Evolutionary conservation across 1,140 invertebrate genomes (phyloP), one percentile per base, ranked within the genome.

Genomic region (Gryon sp.): DNA sequence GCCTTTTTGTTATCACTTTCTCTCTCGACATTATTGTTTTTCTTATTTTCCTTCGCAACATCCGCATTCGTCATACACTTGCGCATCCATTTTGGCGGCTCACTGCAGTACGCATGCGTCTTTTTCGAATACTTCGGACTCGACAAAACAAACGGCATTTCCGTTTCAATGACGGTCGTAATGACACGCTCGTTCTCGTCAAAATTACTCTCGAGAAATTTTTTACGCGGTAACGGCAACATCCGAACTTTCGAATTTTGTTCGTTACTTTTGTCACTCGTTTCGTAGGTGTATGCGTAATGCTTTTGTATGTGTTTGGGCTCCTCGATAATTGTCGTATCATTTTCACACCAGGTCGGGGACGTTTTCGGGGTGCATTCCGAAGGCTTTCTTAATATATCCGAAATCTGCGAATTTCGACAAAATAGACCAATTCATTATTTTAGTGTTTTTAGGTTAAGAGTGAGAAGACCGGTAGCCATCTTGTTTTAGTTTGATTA

Each of bases 161-260:
- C 86, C 0, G 84, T 87, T 18, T 88, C 86, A 9, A 88, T 86
- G 0, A 88, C 86, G 0, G 86, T 88, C 0, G 86, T 88, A n/a
- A 88, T 86, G 3, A 88, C 85, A 9, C 84, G 81, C 16, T 88
- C 86, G 41, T 88, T 83, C 28, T 87, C 84, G 15, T 88, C 86
- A 8, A 88, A 88, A 43, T 87, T 87, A 19, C 86, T 88, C 30
- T 88, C 86, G 0, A 88, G 38, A 43, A 83, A 88, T 11, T 88
- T 87, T 15, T 87, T 87, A 50, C 80, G 82, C 1, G 83, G 83
- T 12, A 85, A 45, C 0, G 80, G 76, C 7, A 86, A 59, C 18
- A 22, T 76, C 15, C 69, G 82, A 2, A 85, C 12, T 43, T 80
- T 86, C 4, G 73, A 80, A 7, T 79, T 30, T 46, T 52, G 36